Evolutionary conservation across 2,797 vertebrate genomes (phyloP).

Genomic region (Choloepus didactylus): DNA sequence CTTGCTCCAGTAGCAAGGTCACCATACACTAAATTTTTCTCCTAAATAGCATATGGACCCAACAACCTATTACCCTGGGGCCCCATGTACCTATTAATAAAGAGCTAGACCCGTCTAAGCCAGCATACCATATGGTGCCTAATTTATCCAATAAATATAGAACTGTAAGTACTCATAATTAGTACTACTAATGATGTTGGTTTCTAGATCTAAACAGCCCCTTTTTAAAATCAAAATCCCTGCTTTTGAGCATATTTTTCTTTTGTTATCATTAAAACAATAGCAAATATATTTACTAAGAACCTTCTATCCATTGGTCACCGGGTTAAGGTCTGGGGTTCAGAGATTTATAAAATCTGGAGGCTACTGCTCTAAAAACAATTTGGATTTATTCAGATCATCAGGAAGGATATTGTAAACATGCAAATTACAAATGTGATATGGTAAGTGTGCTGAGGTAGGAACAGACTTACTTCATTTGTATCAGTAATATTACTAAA

Average conservation of each 20-base stretch:
- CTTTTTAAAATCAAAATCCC: conserved; percentile 28
- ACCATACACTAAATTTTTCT: conserved; percentile 76
- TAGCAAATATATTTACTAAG: neutral
- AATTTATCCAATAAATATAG: conserved; percentile 69
- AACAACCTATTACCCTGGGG: conserved; percentile 59
- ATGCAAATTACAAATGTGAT: neutral
- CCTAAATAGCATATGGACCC: conserved; percentile 68
- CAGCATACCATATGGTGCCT: conserved; percentile 67
- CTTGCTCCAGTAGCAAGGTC: conserved; percentile 74
- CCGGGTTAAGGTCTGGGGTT: conserved; percentile 23
- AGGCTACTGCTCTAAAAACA: neutral
- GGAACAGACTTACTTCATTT: neutral
- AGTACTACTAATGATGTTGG: neutral
- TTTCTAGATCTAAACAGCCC: neutral
- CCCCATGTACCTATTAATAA: conserved; percentile 70
- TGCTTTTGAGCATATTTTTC: neutral
- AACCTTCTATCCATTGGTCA: neutral
- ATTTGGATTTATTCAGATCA: neutral
- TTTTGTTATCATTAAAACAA: neutral
- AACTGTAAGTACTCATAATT: conserved; percentile 62
- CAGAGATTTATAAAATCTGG: neutral
- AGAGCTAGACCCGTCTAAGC: conserved; percentile 58
- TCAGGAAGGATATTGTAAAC: neutral
- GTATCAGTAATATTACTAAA: neutral
- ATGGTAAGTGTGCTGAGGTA: neutral